phyloP scores from a whole-genome alignment of 2,797 vertebrate species.

The Cyprinella venusta region DNA sequence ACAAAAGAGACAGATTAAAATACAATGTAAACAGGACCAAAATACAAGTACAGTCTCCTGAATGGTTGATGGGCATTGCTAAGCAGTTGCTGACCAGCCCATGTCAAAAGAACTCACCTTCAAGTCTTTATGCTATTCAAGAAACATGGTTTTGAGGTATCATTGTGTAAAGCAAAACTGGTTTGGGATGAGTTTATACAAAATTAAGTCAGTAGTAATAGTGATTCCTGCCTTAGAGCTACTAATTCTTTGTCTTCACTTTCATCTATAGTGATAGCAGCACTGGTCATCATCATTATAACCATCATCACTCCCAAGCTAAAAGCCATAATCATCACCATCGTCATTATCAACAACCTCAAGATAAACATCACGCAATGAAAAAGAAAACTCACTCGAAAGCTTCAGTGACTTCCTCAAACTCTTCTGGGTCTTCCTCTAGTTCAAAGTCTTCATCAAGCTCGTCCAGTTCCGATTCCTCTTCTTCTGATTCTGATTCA shows the following conservation, averaged over 20 bases:
- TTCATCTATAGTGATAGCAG: conserved; percentile 67
- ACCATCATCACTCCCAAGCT: conserved; percentile 48
- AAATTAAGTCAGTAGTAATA: neutral
- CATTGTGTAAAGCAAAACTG: neutral
- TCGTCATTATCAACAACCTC: conserved; percentile 36
- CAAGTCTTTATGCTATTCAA: neutral
- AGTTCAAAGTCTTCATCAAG: conserved; percentile 61
- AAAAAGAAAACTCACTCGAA: conserved; percentile 54
- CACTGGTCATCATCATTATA: conserved; percentile 59
- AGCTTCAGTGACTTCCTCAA: conserved; percentile 63
- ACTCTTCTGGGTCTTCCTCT: conserved; percentile 60
- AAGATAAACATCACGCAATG: conserved; percentile 57
- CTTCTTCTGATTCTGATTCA: conserved; percentile 68
- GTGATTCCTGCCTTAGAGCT: neutral
- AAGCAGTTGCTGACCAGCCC: neutral
- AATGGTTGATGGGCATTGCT: neutral
- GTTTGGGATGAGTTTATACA: neutral
- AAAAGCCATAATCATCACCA: conserved; percentile 56
- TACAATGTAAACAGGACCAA: neutral
- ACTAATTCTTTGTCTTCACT: conserved; percentile 45
- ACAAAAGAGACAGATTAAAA: neutral
- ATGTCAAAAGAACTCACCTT: neutral
- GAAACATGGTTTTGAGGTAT: neutral
- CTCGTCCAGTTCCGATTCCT: conserved; percentile 64
- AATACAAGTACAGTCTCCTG: neutral